A percentile compares a stretch with the other conserved stretches of the same genome.
Conservation (phyloP, 2,797 vertebrate genomes). For the Sphaeramia orbicularis region DNA sequence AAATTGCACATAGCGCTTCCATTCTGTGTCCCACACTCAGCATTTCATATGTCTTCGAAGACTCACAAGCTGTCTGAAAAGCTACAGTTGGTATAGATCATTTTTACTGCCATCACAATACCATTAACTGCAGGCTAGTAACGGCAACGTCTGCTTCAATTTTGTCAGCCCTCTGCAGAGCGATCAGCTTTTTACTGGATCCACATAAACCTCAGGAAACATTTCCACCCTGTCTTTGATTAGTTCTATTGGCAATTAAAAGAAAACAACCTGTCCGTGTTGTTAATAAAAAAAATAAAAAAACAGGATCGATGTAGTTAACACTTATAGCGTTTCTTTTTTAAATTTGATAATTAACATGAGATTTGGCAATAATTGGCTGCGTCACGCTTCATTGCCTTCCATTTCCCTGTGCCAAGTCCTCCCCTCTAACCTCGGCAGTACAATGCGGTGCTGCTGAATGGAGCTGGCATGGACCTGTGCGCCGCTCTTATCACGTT, state of each 20-base stretch:
- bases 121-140: constrained; percentile 56
- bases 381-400: constrained; percentile 37
- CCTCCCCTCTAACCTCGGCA: constrained; percentile 37
- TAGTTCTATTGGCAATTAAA: constrained; percentile 48
- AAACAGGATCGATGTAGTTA: constrained; percentile 26
- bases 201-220: constrained; percentile 53
- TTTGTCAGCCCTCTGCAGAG: constrained; percentile 45
- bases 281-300: constrained; percentile 37
- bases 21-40: constrained; percentile 23
- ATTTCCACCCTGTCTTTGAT: constrained; percentile 50
- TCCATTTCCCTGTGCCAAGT: constrained; percentile 38
- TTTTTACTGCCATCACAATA: constrained; percentile 63
- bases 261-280: constrained; percentile 29
- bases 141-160: constrained; percentile 47
- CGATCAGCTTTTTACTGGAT: constrained; percentile 53
- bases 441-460: constrained; percentile 45
- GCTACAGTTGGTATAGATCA: constrained; percentile 59
- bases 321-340: constrained; percentile 10
- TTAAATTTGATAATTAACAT: constrained; percentile 33
- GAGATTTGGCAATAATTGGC: constrained; percentile 51
- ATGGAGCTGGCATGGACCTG: constrained; percentile 48
- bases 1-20: constrained; percentile 24
- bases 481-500: constrained; percentile 57
- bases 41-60: constrained; percentile 48
- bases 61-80: constrained; percentile 55